A percentile compares a stretch with the other conserved stretches of the same genome.
phyloP scores from a whole-genome alignment of 2,888 invertebrate species.

The Epistrophella euchroma region DNA sequence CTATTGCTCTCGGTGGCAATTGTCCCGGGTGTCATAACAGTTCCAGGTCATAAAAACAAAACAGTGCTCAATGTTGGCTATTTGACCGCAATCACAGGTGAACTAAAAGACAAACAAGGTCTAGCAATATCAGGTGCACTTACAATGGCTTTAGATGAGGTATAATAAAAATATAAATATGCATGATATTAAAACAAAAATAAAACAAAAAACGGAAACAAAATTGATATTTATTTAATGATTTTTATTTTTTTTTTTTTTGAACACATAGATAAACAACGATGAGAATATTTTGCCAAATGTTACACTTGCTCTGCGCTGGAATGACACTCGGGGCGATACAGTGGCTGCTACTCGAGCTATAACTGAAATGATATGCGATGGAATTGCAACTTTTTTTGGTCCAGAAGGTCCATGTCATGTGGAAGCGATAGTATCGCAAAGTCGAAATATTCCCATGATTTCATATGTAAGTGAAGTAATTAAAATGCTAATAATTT shows the following conservation, averaged over 20 bases:
- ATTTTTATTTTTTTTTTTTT: conserved; percentile 52
- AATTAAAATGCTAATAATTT: neutral
- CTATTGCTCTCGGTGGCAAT: conserved; percentile 87
- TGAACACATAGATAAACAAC: conserved; percentile 93
- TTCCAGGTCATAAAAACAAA: conserved; percentile 83
- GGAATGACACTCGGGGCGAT: conserved; percentile 94
- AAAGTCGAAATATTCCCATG: conserved; percentile 97
- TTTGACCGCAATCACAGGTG: conserved; percentile 92
- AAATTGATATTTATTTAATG: conserved; percentile 6
- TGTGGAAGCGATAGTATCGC: conserved; percentile 97
- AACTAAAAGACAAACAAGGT: conserved; percentile 91
- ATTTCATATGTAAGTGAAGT: conserved; percentile 94
- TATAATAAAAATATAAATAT: conserved; percentile 84
- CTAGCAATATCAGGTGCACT: conserved; percentile 95
- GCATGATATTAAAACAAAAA: no score
- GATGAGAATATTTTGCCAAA: conserved; percentile 89
- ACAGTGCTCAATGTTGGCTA: conserved; percentile 91
- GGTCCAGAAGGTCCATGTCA: conserved; percentile 97
- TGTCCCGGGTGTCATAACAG: conserved; percentile 83
- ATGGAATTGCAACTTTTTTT: conserved; percentile 95
- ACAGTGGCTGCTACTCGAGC: conserved; percentile 92
- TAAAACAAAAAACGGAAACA: no score
- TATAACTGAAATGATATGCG: conserved; percentile 95
- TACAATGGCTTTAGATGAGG: conserved; percentile 93
- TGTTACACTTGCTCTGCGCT: conserved; percentile 89